Percentiles rank a stretch among this genome's conserved stretches.
Conservation (phyloP, 2,797 vertebrate species). For the Oreortyx pictus region DNA sequence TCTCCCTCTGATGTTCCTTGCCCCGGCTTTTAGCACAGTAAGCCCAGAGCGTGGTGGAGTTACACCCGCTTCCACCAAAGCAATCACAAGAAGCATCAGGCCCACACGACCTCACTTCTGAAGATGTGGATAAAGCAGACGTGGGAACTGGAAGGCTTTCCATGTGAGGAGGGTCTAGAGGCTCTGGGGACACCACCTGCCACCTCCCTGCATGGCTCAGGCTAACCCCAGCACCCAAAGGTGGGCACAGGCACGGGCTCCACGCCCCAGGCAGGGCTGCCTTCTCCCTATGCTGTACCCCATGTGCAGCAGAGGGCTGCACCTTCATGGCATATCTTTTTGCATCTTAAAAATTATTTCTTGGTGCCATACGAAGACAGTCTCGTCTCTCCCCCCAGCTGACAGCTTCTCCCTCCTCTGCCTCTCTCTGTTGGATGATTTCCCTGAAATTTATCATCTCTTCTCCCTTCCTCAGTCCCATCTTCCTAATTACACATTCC, state of each 20-base stretch:
- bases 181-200: not conserved
- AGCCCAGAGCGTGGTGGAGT: not conserved
- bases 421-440: not conserved
- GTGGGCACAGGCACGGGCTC: not conserved
- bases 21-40: not conserved
- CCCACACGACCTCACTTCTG: not conserved
- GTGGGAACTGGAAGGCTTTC: not conserved
- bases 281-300: not conserved
- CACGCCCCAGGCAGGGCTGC: too few relatives aligned
- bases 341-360: not conserved
- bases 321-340: not conserved
- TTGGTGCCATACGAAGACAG: not conserved
- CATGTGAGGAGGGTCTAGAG: too few relatives aligned
- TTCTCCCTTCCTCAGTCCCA: constrained; percentile 22
- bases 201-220: not conserved
- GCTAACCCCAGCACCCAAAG: not conserved
- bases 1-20: not conserved
- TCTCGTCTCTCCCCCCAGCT: not conserved
- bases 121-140: not conserved
- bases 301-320: not conserved
- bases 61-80: not conserved
- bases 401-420: not conserved
- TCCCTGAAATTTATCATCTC: constrained; percentile 58
- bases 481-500: constrained; percentile 45
- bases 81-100: not conserved